Evolutionary conservation across 2,888 invertebrate species (phyloP), one percentile per base, ranked within the genome.

Genomic region (Dolichomitus sp.): DNA sequence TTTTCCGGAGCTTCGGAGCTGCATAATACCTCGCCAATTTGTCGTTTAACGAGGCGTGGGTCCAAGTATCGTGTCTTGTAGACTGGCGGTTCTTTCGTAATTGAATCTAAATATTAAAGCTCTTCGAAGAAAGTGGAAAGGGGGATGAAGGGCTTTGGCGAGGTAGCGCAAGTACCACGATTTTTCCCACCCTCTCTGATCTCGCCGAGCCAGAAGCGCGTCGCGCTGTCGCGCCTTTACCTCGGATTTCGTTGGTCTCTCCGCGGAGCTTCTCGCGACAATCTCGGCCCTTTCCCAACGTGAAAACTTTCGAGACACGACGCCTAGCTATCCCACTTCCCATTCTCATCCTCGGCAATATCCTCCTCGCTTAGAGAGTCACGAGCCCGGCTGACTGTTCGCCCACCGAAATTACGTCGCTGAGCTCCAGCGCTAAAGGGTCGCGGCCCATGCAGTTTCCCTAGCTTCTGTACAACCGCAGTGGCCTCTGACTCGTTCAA

Each of bases 61-160:
- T 11, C 45, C 27, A 65, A 78, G 78, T 70, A 63, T 80, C 69
- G 79, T 54, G 88, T 87, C 86, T 86, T 77, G 86, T 88, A 87
- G n/a, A 12, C 2, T 30, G 30, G 69, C n/a, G 69, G 42, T 73
- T 66, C 88, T 86, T 83, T 80, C 88, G 89, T 92, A 92, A 92
- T 91, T 91, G 92, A 92, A 91, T 92, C 90, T 92, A 91, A 92
- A 92, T 92, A 91, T 92, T 91, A 91, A 91, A 91, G 85, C 81
- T 70, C 81, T 78, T 52, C 14, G 30, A 42, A 65, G 40, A 77
- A 48, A 14, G 54, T 17, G 63, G 66, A 81, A 76, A 72, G 76
- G 54, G 63, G 78, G 65, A 70, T 65, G 74, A 75, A 48, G 74
- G 65, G 82, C 75, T 83, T 79, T 76, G 66, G 82, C 74, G 45